Evolutionary conservation across 2,888 invertebrate species (phyloP), one percentile per base, ranked within the genome.

Genomic region (Ochropleura plecta): DNA sequence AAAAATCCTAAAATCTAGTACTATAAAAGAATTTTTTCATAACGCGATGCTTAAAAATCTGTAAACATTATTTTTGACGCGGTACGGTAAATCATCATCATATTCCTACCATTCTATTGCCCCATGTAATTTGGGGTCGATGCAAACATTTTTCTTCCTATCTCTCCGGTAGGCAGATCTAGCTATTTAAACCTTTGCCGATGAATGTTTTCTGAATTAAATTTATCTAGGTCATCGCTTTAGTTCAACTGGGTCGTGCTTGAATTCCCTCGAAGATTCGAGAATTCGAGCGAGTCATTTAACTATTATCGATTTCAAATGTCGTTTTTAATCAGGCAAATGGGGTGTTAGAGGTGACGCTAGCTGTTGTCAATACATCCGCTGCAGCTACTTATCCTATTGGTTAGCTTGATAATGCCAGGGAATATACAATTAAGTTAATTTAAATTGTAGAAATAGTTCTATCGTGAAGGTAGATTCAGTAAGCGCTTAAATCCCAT

Each of bases 261-360:
- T 12, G 65, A 71, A 79, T 83, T 83, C 76, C 70, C 83, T 76
- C 79, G 42, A 79, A 82, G 76, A 75, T 72, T 83, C 63, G 76
- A 82, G 60, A 71, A 81, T 80, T 83, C 60, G 46, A 67, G 55
- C 80, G 59, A 83, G 80, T 80, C 82, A 82, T 83, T 82, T 83
- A 67, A 40, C 76, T 59, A 70, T 76, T 80, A 82, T 82, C 76
- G 83, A 82, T 83, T 82, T 70, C 65, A 67, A 83, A 83, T 76
- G 55, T 76, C 30, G 76, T 83, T 83, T 80, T 83, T 83, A 82
- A 81, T 69, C 73, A 82, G 67, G 67, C 66, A 76, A 83, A 83
- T 82, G 80, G 69, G 44, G 62, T 79, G 64, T 76, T 64, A 83
- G 62, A 79, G 68, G 76, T 75, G 67, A 70, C 51, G 60, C 55